These are phyloP conservation scores for Sebastes matsubarae DNA, from an alignment of 2,797 vertebrate genomes.

Conservation along the genomic window DNA sequence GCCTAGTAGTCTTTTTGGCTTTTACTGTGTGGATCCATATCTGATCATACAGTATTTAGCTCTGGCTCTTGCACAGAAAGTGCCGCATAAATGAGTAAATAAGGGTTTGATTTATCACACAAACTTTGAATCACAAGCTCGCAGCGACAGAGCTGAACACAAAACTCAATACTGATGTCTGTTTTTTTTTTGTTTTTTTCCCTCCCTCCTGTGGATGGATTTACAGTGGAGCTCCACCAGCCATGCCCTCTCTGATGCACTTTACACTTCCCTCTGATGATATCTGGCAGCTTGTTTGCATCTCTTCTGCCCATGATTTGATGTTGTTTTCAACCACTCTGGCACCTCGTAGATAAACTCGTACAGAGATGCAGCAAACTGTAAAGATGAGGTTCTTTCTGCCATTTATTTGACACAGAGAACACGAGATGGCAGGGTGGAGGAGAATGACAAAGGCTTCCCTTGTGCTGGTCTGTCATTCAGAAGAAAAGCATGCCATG, in stretches of 20 bases:
- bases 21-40: background rate
- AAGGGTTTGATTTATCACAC: background rate
- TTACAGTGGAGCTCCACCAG: background rate
- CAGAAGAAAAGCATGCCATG: slow-evolving; percentile 25
- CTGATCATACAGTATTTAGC: background rate
- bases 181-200: background rate
- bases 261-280: slow-evolving; percentile 36
- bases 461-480: slow-evolving; percentile 32
- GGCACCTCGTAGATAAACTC: slow-evolving; percentile 56
- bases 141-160: background rate
- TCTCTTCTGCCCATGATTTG: slow-evolving; percentile 45
- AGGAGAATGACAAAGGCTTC: slow-evolving; percentile 35
- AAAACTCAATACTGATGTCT: background rate
- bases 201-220: background rate
- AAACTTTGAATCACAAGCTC: background rate
- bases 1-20: background rate
- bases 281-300: slow-evolving; percentile 59
- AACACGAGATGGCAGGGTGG: slow-evolving; percentile 23
- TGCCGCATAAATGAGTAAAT: background rate
- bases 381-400: slow-evolving; percentile 34
- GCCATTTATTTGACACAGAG: slow-evolving; percentile 39
- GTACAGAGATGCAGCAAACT: slow-evolving; percentile 24
- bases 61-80: background rate
- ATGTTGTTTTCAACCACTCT: slow-evolving; percentile 48
- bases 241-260: slow-evolving; percentile 6